A percentile compares a stretch with the other conserved stretches of the same genome.
Evolutionary conservation across 2,888 invertebrate genomes (phyloP).

Genomic region (Antheraea yamamai): DNA sequence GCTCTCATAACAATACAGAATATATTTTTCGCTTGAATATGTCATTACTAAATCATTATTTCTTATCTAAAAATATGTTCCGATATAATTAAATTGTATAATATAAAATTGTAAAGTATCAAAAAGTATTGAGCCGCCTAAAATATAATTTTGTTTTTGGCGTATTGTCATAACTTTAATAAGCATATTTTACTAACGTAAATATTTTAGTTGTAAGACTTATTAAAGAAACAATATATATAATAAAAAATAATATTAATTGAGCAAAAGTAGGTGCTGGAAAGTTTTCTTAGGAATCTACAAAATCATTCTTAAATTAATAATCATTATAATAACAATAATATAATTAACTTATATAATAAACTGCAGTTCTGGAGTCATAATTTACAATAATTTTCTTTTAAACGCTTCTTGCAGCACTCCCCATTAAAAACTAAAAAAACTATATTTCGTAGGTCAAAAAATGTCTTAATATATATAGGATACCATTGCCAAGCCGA

Average conservation of each 20-base stretch:
- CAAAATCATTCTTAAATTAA: neutral
- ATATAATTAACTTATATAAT: neutral
- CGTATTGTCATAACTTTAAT: neutral
- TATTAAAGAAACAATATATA: constrained; percentile 21
- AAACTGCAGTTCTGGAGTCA: neutral
- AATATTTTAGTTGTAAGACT: constrained; percentile 14
- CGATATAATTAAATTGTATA: too few species aligned
- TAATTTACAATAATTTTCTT: neutral
- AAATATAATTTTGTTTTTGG: neutral
- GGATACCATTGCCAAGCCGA: too few species aligned
- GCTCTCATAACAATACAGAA: too few species aligned
- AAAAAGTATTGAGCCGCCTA: neutral
- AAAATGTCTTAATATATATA: too few species aligned
- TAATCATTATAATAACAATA: neutral
- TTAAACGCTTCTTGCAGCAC: too few species aligned
- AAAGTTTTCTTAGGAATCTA: constrained; percentile 14
- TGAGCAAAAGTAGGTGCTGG: constrained; percentile 71
- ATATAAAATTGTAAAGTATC: neutral
- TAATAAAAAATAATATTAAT: constrained; percentile 38
- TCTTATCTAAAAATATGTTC: too few species aligned
- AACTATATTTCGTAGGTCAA: too few species aligned
- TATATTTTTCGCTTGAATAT: too few species aligned
- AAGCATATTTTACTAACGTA: neutral
- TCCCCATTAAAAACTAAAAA: neutral
- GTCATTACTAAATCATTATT: too few species aligned